Conservation (phyloP, 2,113 vertebrate genomes). For the Mirza zaza region DNA sequence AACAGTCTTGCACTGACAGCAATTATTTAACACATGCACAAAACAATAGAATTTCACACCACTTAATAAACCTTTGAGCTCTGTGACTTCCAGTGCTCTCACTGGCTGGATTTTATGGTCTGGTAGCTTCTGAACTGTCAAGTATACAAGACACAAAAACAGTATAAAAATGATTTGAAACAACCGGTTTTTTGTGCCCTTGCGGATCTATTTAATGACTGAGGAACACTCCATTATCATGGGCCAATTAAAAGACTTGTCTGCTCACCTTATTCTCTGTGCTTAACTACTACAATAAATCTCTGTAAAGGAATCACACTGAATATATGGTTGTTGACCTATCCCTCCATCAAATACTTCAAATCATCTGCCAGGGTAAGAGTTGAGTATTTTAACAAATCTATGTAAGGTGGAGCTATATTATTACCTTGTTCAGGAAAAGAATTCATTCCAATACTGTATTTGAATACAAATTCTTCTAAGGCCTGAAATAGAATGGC, state of each 20-base stretch:
- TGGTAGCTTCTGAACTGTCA: conserved; percentile 84
- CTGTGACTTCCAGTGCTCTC: conserved; percentile 83
- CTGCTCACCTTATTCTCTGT: conserved; percentile 54
- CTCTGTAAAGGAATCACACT: conserved; percentile 45
- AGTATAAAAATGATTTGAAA: conserved; percentile 80
- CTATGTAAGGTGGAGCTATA: background rate
- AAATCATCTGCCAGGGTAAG: conserved; percentile 19
- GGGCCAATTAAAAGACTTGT: conserved; percentile 74
- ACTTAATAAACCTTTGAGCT: conserved; percentile 87
- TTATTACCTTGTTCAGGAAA: background rate
- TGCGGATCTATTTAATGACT: conserved; percentile 76
- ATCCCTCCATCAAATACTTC: conserved; percentile 12
- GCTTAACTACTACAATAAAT: conserved; percentile 41
- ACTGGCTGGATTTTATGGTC: conserved; percentile 89
- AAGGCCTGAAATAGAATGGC: background rate
- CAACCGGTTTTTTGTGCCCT: conserved; percentile 69
- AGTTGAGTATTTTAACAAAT: conserved; percentile 17
- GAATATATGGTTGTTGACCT: background rate
- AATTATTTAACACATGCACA: conserved; percentile 87
- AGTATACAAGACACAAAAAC: conserved; percentile 81
- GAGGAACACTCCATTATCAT: conserved; percentile 63
- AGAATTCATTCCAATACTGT: background rate
- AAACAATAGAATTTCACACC: conserved; percentile 87
- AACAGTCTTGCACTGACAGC: conserved; percentile 86
- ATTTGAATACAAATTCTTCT: background rate